Evolutionary conservation across 2,113 vertebrate genomes (phyloP).

Genomic region (Nibea albiflora): DNA sequence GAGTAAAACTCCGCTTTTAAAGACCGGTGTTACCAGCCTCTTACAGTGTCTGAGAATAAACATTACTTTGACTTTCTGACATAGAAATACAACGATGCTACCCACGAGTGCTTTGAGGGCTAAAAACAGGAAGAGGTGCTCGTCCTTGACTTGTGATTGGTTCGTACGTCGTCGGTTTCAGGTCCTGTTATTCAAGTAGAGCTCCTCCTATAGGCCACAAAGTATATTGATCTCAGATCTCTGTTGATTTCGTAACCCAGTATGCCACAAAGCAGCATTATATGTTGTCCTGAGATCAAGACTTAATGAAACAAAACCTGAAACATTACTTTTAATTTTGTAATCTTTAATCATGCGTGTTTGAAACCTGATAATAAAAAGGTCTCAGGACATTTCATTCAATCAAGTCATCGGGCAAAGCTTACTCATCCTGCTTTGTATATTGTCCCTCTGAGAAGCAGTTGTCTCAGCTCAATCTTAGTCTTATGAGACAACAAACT

Average conservation of each 20-base stretch:
- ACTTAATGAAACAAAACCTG: background rate
- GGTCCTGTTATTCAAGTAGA: fast-evolving
- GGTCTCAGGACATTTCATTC: background rate
- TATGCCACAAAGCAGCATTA: background rate
- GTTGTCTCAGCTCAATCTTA: background rate
- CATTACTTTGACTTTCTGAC: constrained; percentile 35
- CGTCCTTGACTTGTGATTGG: constrained; percentile 60
- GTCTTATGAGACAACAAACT: background rate
- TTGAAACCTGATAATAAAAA: background rate
- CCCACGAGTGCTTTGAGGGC: background rate
- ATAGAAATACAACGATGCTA: background rate
- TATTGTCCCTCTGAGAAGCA: background rate
- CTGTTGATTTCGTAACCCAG: background rate
- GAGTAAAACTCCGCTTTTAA: constrained; percentile 10
- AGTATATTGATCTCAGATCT: background rate
- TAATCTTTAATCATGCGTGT: too few species aligned
- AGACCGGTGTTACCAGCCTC: constrained; percentile 8
- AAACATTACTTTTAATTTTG: background rate
- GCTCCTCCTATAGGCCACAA: constrained; percentile 7
- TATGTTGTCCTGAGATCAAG: background rate
- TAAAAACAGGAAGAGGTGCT: constrained; percentile 63
- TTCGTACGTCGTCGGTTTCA: constrained; percentile 18
- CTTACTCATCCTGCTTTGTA: background rate
- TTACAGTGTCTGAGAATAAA: constrained; percentile 29
- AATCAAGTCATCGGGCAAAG: background rate